phyloP scores from a whole-genome alignment of 2,113 vertebrate genomes.

The Lophotis ruficrista region DNA sequence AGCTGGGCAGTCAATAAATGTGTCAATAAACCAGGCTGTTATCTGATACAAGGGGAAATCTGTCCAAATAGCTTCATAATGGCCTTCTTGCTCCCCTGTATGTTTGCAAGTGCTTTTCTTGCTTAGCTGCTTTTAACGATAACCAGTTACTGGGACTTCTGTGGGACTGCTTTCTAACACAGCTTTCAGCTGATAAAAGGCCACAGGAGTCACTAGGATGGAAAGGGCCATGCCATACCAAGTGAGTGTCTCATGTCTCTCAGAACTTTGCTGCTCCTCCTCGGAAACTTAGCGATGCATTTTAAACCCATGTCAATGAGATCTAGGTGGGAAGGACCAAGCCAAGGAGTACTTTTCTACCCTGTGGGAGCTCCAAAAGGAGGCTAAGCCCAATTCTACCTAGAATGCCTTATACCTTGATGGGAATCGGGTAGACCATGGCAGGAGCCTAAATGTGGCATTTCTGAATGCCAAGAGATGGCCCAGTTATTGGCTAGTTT shows the following conservation, averaged over 20 bases:
- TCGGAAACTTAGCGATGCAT: fast-evolving
- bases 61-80: background rate
- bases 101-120: background rate
- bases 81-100: background rate
- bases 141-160: background rate
- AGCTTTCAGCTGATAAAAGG: background rate
- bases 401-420: background rate
- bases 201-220: background rate
- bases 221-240: background rate
- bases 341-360: background rate
- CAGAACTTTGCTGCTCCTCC: background rate
- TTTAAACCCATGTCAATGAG: background rate
- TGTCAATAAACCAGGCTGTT: background rate
- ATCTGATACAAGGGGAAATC: background rate
- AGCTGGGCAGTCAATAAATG: background rate
- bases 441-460: background rate
- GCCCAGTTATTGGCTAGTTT: background rate
- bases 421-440: background rate
- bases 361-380: background rate
- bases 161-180: background rate
- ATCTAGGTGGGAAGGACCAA: background rate
- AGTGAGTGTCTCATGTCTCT: background rate
- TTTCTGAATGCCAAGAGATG: background rate
- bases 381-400: background rate
- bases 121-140: background rate